Evolutionary conservation across 2,888 invertebrate species (phyloP), one percentile per base, ranked within the genome.

Genomic region (Chymomyza procnemis): DNA sequence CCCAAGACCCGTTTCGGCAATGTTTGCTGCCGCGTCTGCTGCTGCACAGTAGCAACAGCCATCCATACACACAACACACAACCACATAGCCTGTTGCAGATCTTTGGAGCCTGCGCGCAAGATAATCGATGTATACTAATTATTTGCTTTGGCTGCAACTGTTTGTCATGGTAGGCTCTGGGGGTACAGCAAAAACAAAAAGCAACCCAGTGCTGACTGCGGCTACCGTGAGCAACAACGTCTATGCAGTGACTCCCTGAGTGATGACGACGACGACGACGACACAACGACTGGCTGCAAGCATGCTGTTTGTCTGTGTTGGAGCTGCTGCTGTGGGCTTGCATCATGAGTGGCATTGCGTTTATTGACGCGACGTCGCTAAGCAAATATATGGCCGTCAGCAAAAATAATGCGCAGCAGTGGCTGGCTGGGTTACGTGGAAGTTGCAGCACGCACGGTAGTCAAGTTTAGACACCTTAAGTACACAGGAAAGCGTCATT

Each of bases 401-500:
- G 69, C 87, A 84, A 77, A 79, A 84, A 79, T 82, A 86, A 82
- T 82, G 77, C 75, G 62, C 81, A 82, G 84, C 81, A 86, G 80
- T 41, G 16, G 26, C 3, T 57, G 14, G 16, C 16, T n/a, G n/a
- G 16, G 9, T 3, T 26, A 2, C 34, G 30, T 16, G 9, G 57
- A n/a, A 16, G 30, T 26, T 26, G 26, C 18, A 26, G 26, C 4
- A 34, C 57, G 74, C 80, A 83, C 83, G 78, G 83, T 83, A 83
- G 83, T 83, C 83, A 85, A 83, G 85, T 87, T 83, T 85, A 80
- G 87, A 87, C 87, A 83, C 87, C 85, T 83, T 85, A 83, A 87
- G 83, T 81, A 85, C 83, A 87, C 82, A 85, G 87, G 87, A 74
- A 87, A 85, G 85, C 87, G 87, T 79, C 82, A 84, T 84, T 81